A percentile compares a stretch with the other conserved stretches of the same genome.
These are phyloP conservation scores for Hemitrygon akajei DNA, from an alignment of 2,797 vertebrate genomes.

Conservation along the genomic window DNA sequence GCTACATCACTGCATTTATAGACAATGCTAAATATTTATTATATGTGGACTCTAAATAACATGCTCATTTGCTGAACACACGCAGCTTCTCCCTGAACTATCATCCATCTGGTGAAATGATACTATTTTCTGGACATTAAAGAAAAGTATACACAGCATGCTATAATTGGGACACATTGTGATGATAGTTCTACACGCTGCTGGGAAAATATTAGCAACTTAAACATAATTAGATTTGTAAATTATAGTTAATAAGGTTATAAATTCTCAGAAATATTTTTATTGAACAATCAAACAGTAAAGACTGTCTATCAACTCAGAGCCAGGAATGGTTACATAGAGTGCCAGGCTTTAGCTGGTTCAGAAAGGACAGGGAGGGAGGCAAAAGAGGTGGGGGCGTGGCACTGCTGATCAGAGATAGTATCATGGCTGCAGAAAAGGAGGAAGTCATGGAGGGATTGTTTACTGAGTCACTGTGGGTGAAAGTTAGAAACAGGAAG, in stretches of 20 bases:
- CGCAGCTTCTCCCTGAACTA: not conserved
- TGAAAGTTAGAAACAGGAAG: too few species aligned
- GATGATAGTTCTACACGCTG: not conserved
- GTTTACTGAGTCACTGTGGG: too few species aligned
- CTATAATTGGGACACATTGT: not conserved
- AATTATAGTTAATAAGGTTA: not conserved
- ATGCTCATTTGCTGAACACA: conserved; percentile 17
- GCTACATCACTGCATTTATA: not conserved
- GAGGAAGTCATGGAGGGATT: too few species aligned
- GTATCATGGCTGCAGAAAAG: too few species aligned
- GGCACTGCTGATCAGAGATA: too few species aligned
- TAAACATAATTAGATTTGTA: not conserved
- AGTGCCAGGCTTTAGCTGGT: too few species aligned
- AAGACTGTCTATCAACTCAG: not conserved
- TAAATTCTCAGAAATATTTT: not conserved
- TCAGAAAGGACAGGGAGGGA: too few species aligned
- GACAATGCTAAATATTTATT: not conserved
- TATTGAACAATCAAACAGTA: not conserved
- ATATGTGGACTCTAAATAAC: not conserved
- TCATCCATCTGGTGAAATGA: not conserved
- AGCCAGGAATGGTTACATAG: too few species aligned
- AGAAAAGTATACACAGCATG: not conserved
- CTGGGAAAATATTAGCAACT: not conserved
- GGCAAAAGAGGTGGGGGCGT: too few species aligned
- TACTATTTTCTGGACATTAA: not conserved